Evolutionary conservation across 2,888 invertebrate species (phyloP), one percentile per base, ranked within the genome.

Genomic region (Leptura quadrifasciata): DNA sequence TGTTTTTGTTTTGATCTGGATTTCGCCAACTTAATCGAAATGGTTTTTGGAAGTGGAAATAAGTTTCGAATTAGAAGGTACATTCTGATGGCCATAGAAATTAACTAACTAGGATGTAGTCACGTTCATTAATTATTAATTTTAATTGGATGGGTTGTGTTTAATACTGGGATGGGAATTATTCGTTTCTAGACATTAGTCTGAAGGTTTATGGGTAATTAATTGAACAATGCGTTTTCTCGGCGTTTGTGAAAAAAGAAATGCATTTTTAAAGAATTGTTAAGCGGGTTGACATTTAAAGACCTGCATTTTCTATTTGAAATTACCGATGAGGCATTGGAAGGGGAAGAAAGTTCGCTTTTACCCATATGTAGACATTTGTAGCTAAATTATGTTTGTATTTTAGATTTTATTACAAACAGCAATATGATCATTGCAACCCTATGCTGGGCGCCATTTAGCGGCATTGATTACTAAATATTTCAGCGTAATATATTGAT

Each of bases 61-160:
- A 91, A 91, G 84, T 91, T 91, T 86, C 88, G 91, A 71, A 91
- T 91, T 80, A 89, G 91, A 87, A 91, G 91, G 91, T 91, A 90
- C 81, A 57, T 64, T 20, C 35, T n/a, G 47, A n/a, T n/a, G 47
- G n/a, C 47, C 47, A n/a, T 47, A 47, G 47, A 47, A 47, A 54
- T 17, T 54, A 17, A 20, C 15, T 57, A 57, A 35, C 57, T 21
- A 57, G 55, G 63, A 27, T 63, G 27, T 63, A 18, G 63, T 15
- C 18, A 12, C 12, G 63, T 18, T 64, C 18, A 31, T 18, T 61
- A 61, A 61, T 61, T 31, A 31, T 31, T 31, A 60, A 9, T 27
- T 15, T 21, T 21, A 58, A 58, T 58, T 58, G 27, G 58, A 24
- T 5, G 24, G 15, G 27, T 61, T 18, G 20, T 20, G 3, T 20